Conservation (phyloP, 2,113 vertebrate species). For the Limanda limanda region DNA sequence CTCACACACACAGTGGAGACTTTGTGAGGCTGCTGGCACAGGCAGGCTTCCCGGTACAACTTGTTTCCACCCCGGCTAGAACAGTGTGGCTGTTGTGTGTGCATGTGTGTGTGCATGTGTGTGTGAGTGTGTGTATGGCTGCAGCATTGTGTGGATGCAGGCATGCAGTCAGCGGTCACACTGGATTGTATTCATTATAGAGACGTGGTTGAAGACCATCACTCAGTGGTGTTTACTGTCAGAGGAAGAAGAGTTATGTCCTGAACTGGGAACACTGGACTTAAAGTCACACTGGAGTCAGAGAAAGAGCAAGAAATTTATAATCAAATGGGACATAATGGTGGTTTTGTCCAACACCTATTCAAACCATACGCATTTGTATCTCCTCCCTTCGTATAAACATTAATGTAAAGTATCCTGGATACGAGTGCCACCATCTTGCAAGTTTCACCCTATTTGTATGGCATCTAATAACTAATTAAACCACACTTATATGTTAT, state of each 20-base stretch:
- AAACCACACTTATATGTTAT: too few species aligned
- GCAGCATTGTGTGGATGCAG: conserved; percentile 57
- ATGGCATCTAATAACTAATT: too few species aligned
- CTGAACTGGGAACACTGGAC: not conserved
- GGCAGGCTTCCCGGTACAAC: conserved; percentile 49
- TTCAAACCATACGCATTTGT: too few species aligned
- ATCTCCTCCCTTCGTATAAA: too few species aligned
- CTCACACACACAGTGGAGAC: conserved; percentile 63
- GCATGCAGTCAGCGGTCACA: conserved; percentile 48
- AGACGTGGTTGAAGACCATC: conserved; percentile 22
- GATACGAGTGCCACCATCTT: too few species aligned
- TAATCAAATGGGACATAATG: too few species aligned
- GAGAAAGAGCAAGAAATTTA: too few species aligned
- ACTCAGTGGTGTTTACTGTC: conserved; percentile 20
- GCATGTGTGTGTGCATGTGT: not conserved
- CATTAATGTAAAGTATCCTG: too few species aligned
- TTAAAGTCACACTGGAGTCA: not conserved
- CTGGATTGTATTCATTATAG: conserved; percentile 49
- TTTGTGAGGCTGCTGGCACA: conserved; percentile 63
- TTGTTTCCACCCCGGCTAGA: conserved; percentile 68
- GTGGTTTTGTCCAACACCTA: too few species aligned
- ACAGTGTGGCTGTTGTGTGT: conserved; percentile 53
- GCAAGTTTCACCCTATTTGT: too few species aligned
- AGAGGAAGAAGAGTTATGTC: not conserved
- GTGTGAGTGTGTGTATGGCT: conserved; percentile 32